phyloP scores from a whole-genome alignment of 2,888 invertebrate genomes.

The Tholera decimalis region DNA sequence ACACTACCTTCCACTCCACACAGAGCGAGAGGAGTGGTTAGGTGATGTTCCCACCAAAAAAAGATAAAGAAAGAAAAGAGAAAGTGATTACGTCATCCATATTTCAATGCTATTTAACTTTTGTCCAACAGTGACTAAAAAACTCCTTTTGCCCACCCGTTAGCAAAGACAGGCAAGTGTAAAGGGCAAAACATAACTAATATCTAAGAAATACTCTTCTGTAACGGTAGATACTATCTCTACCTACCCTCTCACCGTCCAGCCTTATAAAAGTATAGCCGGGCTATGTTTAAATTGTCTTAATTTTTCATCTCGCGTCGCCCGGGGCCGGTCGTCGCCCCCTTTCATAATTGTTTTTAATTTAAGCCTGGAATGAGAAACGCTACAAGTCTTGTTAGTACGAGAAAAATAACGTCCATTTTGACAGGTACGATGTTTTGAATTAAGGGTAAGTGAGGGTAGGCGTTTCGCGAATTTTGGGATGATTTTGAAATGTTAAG shows the following conservation, averaged over 20 bases:
- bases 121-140: too few species aligned
- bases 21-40: too few species aligned
- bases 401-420: conserved; percentile 79
- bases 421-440: conserved; percentile 63
- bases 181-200: neutral
- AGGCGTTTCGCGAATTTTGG: conserved; percentile 6
- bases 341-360: conserved; percentile 90
- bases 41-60: too few species aligned
- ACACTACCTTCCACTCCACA: too few species aligned
- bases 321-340: conserved; percentile 68
- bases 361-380: conserved; percentile 84
- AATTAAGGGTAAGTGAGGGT: conserved; percentile 48
- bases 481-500: neutral
- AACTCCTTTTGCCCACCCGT: too few species aligned
- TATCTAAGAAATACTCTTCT: neutral
- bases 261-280: conserved; percentile 69
- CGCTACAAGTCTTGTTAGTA: conserved; percentile 73
- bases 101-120: too few species aligned
- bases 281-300: conserved; percentile 87
- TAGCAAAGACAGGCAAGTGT: too few species aligned
- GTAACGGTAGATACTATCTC: neutral
- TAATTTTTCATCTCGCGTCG: conserved; percentile 89
- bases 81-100: too few species aligned
- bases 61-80: too few species aligned
- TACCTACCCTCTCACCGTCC: conserved; percentile 40